These are phyloP conservation scores for Phyllostomus discolor DNA, from an alignment of 2,113 vertebrate species.

Conservation along the genomic window DNA sequence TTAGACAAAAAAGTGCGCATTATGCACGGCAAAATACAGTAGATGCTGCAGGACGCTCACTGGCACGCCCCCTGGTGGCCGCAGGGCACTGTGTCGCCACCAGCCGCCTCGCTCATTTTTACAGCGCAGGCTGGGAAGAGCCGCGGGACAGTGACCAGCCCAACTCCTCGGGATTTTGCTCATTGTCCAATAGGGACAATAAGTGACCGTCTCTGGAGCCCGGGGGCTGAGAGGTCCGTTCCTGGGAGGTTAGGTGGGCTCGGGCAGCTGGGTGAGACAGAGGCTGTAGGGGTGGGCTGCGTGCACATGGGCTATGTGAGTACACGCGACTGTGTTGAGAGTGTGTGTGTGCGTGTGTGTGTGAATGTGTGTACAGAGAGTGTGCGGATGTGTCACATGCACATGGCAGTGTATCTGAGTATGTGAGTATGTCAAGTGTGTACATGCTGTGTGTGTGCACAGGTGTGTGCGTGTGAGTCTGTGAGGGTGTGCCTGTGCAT, in stretches of 20 bases:
- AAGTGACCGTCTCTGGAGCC: rapidly evolving
- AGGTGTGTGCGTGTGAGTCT: too few species aligned
- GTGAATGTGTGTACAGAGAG: background rate
- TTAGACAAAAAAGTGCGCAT: too few species aligned
- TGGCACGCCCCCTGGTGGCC: background rate
- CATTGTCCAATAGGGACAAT: background rate
- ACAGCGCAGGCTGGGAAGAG: background rate
- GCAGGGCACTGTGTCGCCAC: background rate
- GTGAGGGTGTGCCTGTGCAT: background rate
- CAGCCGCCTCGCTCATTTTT: background rate
- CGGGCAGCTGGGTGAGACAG: background rate
- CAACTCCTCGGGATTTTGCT: background rate
- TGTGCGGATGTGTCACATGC: background rate
- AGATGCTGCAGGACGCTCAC: rapidly evolving
- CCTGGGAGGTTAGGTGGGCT: background rate
- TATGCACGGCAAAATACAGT: too few species aligned
- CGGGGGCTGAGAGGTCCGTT: background rate
- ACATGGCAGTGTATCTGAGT: background rate
- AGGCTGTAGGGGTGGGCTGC: background rate
- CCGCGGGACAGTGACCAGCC: rapidly evolving
- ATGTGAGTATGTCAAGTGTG: background rate
- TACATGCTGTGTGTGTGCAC: background rate
- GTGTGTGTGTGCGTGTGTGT: background rate
- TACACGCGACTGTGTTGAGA: too few species aligned
- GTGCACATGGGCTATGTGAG: too few species aligned